Conservation (phyloP, 2,888 invertebrate genomes). For the Polydesmus complanatus region DNA sequence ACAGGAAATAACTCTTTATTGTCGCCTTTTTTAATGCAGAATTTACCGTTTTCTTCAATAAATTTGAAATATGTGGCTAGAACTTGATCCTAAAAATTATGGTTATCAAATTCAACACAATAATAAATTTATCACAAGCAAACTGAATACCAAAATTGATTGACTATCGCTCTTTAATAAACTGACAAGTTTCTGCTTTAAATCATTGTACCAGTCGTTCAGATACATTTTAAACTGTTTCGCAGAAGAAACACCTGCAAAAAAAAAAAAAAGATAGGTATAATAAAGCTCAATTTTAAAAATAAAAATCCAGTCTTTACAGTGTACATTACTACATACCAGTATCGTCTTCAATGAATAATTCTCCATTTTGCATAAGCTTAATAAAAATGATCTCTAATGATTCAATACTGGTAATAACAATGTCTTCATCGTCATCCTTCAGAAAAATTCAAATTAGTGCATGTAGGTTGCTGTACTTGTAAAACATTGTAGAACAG, state of each 20-base stretch:
- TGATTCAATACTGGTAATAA: not conserved
- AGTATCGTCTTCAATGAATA: not conserved
- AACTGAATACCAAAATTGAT: not conserved
- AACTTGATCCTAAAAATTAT: too few species aligned
- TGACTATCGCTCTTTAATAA: not conserved
- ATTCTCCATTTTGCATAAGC: not conserved
- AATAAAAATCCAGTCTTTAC: too few species aligned
- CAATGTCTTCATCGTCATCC: not conserved
- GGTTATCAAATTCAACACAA: not conserved
- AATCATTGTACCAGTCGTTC: not conserved
- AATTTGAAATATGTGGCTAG: too few species aligned
- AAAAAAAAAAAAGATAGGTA: not conserved
- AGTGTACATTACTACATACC: too few species aligned
- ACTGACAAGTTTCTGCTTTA: not conserved
- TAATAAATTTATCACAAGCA: not conserved
- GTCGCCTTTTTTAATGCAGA: too few species aligned
- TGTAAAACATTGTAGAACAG: too few species aligned
- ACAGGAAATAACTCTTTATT: too few species aligned
- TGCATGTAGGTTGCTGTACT: too few species aligned
- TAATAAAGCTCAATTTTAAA: too few species aligned
- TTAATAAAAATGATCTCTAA: not conserved
- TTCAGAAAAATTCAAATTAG: too few species aligned
- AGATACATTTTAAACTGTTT: not conserved
- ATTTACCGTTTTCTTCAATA: too few species aligned
- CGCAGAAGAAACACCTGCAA: not conserved